Conservation (phyloP, 1,140 invertebrate species). For the Neelides sp. region DNA sequence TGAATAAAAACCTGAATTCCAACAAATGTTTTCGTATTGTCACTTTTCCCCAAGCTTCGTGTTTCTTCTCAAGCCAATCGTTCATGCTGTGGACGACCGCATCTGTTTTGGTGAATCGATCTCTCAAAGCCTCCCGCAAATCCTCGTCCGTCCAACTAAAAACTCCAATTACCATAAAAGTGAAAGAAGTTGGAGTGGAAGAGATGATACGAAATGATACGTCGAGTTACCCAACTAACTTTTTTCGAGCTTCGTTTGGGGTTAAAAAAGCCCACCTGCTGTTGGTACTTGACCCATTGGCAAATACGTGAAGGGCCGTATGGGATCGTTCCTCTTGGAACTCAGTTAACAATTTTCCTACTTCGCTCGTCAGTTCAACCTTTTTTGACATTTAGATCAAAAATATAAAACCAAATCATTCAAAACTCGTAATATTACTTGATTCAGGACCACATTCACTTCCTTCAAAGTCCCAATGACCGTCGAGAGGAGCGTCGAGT, state of each 20-base stretch:
- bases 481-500: slow-evolving; percentile 35
- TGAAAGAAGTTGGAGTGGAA: too few species aligned
- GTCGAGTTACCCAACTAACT: not conserved
- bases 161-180: too few species aligned
- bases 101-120: slow-evolving; percentile 6
- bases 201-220: too few species aligned
- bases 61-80: not conserved
- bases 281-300: slow-evolving; percentile 18
- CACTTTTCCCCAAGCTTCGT: slow-evolving; percentile 3
- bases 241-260: not conserved
- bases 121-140: slow-evolving; percentile 8
- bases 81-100: not conserved
- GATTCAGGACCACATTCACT: slow-evolving; percentile 32
- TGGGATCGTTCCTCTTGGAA: slow-evolving; percentile 35
- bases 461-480: slow-evolving; percentile 29
- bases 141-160: too few species aligned
- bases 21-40: slow-evolving; percentile 4
- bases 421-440: too few species aligned
- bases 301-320: slow-evolving; percentile 32
- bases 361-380: slow-evolving; percentile 17
- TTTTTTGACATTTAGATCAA: not conserved
- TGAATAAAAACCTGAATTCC: slow-evolving; percentile 1
- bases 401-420: too few species aligned
- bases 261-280: slow-evolving; percentile 13
- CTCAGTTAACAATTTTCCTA: slow-evolving; percentile 34